A percentile compares a stretch with the other conserved stretches of the same genome.
These are phyloP conservation scores for Hirundichthys speculiger DNA, from an alignment of 2,113 vertebrate genomes.

Conservation along the genomic window DNA sequence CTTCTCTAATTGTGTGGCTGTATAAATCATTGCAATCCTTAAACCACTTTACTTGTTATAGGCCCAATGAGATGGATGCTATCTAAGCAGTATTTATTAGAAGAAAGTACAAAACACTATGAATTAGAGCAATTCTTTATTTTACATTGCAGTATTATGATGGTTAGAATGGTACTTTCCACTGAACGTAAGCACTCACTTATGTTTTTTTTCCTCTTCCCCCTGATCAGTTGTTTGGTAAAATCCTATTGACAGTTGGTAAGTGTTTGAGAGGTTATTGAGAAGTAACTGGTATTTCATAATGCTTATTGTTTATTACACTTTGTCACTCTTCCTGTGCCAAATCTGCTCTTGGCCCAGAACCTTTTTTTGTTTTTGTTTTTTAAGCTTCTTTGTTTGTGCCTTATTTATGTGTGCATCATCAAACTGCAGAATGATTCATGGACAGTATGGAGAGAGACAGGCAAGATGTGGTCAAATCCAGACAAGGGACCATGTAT, in stretches of 20 bases:
- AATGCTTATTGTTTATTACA: too few relatives aligned
- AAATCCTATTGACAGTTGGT: too few relatives aligned
- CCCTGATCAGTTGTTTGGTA: too few relatives aligned
- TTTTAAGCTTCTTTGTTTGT: constrained; percentile 69
- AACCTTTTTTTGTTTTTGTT: not conserved
- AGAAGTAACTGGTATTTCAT: too few relatives aligned
- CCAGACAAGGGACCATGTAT: constrained; percentile 42
- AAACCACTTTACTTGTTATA: constrained; percentile 52
- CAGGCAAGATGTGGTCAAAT: constrained; percentile 12
- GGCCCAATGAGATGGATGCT: constrained; percentile 32
- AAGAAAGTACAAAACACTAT: constrained; percentile 63
- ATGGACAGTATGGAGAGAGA: constrained; percentile 37
- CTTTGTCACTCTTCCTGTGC: constrained; percentile 56
- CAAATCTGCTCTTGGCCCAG: constrained; percentile 58
- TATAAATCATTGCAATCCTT: constrained; percentile 44
- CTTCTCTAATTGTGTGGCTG: constrained; percentile 42
- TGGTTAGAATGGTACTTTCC: constrained; percentile 1
- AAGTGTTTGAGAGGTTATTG: too few relatives aligned
- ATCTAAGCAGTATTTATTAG: constrained; percentile 66
- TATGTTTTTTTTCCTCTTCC: too few relatives aligned
- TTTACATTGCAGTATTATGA: constrained; percentile 48
- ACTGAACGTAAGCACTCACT: not conserved
- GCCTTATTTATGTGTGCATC: constrained; percentile 80
- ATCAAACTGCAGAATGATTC: constrained; percentile 52
- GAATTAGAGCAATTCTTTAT: constrained; percentile 27